Percentiles rank a stretch among this genome's conserved stretches.
Evolutionary conservation across 1,140 invertebrate genomes (phyloP).

Genomic region (Drosophila setifemur): DNA sequence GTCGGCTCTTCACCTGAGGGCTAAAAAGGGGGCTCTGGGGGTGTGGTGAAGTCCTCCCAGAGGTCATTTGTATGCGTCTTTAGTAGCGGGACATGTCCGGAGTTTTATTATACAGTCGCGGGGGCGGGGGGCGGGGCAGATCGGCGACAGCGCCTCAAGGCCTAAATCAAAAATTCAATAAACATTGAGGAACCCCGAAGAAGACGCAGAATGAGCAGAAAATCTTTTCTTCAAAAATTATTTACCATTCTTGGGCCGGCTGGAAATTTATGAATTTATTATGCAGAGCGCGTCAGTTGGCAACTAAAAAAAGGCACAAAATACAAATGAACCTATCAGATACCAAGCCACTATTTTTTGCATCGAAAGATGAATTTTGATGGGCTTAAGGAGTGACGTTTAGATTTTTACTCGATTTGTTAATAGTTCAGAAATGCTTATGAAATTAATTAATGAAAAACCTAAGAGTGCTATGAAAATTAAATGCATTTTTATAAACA

Average conservation of each 20-base stretch:
- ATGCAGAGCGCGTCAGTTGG: conserved; percentile 17
- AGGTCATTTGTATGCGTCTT: conserved; percentile 39
- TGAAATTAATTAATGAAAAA: too few relatives aligned
- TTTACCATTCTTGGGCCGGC: conserved; percentile 23
- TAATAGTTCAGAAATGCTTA: too few relatives aligned
- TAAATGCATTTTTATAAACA: too few relatives aligned
- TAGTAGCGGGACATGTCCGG: conserved; percentile 30
- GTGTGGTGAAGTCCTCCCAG: not conserved
- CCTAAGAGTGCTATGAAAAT: too few relatives aligned
- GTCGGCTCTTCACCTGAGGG: conserved; percentile 24
- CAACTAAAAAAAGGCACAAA: not conserved
- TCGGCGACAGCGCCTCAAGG: conserved; percentile 4
- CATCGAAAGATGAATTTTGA: not conserved
- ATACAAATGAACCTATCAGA: not conserved
- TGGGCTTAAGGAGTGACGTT: too few relatives aligned
- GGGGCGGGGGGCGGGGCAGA: not conserved
- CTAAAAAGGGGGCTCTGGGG: too few relatives aligned
- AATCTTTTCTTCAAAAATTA: conserved; percentile 41
- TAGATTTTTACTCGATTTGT: too few relatives aligned
- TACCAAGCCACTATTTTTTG: not conserved
- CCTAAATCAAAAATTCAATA: conserved; percentile 41
- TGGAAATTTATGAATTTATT: conserved; percentile 25
- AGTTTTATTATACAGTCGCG: conserved; percentile 7
- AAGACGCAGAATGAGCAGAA: conserved; percentile 24
- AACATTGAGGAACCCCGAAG: conserved; percentile 10